Evolutionary conservation across 2,797 vertebrate genomes (phyloP), one percentile per base, ranked within the genome.

Genomic region (Synanceia verrucosa): DNA sequence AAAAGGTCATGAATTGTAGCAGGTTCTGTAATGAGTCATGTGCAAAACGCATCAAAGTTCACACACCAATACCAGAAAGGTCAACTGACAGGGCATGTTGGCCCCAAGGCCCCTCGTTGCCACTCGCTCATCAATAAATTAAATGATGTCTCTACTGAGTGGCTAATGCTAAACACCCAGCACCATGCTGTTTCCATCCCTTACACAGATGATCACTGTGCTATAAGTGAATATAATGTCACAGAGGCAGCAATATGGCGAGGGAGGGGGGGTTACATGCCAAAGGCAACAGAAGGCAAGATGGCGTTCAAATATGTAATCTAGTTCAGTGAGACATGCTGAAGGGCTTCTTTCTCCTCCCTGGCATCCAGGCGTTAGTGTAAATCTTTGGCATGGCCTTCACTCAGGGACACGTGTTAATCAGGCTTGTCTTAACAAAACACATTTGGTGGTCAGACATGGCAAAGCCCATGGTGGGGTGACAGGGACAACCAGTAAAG

Each of bases 1-100:
- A 12, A 93, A 93, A 93, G 91, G 92, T 93, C 90, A 90, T 26
- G 74, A 65, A 78, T 79, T 72, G 72, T 73, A 82, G 81, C 75
- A 47, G 85, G 71, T 84, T 88, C 67, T 73, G 52, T 82, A 89
- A 91, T 84, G 86, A 90, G 78, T 90, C 86, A 61, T 65, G 81
- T 64, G 64, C 58, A 43, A 64, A 66, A 86, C 44, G 73, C 81
- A 88, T 90, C 85, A 88, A 81, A 89, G 86, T 89, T 88, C 86
- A 78, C 88, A 85, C 88, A 85, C 75, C 82, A 59, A 84, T 76
- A 79, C 58, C 24, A 58, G 72, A 93, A 92, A 93, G 89, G 90
- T 92, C 91, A 93, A 76, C 72, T 68, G 65, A 60, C 63, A 73
- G 73, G 75, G 47, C 55, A 66, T 5, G 52, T 11, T 36, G 29